These are phyloP conservation scores for Cheirogaleus medius DNA, from an alignment of 2,113 vertebrate genomes.

Conservation along the genomic window DNA sequence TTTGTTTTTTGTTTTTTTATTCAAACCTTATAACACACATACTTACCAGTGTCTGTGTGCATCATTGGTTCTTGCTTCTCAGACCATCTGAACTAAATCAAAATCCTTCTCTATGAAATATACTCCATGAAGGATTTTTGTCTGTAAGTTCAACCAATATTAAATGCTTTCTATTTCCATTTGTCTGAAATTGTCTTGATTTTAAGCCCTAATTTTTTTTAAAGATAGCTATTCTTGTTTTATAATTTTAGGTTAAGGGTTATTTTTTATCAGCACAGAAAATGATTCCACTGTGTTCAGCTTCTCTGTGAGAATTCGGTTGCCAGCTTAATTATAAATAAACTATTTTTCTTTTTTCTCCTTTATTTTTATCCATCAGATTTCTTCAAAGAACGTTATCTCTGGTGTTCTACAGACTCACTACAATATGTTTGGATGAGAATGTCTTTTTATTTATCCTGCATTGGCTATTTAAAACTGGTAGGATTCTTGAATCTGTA, in stretches of 20 bases:
- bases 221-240: background rate
- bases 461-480: background rate
- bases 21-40: background rate
- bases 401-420: background rate
- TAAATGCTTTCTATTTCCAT: background rate
- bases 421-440: background rate
- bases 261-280: conserved; percentile 8
- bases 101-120: background rate
- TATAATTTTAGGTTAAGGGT: background rate
- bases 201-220: background rate
- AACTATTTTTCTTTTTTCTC: background rate
- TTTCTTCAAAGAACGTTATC: background rate
- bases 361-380: background rate
- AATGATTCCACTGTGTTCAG: background rate
- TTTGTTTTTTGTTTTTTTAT: background rate
- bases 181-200: background rate
- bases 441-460: background rate
- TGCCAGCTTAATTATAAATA: background rate
- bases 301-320: background rate
- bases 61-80: background rate
- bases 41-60: background rate
- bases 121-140: background rate
- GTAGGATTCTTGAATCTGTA: background rate
- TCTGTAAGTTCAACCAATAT: background rate
- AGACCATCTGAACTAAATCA: background rate